Evolutionary conservation across 2,888 invertebrate genomes (phyloP), one percentile per base, ranked within the genome.

Genomic region (Macrophya annulata): DNA sequence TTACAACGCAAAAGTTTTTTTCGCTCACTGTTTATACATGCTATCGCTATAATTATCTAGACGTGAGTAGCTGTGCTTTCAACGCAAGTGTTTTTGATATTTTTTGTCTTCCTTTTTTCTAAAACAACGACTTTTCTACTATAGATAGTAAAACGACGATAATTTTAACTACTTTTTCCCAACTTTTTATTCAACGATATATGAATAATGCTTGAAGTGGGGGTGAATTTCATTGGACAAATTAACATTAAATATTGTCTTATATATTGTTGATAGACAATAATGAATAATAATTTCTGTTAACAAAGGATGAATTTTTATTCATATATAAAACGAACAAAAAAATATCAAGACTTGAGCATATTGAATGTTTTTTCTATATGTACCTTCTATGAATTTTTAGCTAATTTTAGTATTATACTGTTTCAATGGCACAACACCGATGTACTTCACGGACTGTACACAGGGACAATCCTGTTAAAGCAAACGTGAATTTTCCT

Each of bases 401-500:
- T 55, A 55, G 77, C 25, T 9, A 31, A 55, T 51, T 17, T 51
- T 55, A 51, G 51, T 77, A 31, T 31, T 31, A 31, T 62, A 59
- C 40, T 62, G 21, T 81, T 81, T 81, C 59, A 43, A 81, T 62
- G 37, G 59, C 51, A 59, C 55, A 77, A 77, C n/a, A 55, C 40
- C 79, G 79, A 65, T 82, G 65, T 82, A 65, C 62, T 65, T 82
- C 83, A 31, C 71, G 83, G 83, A 83, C 83, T 83, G 83, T 68
- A 83, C 83, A 83, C 45, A 83, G 83, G 62, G 83, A 68, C 83
- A 45, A 45, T 43, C 45, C 74, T 17, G 37, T 68, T 68, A 62
- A 77, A 77, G 55, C 51, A 77, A 77, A 59, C 45, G 81, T 81
- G 81, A 62, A 81, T 62, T 59, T n/a, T 62, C 25, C 43, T 81